Percentiles rank a stretch among this genome's conserved stretches.
These are phyloP conservation scores for Syncerus caffer DNA, from an alignment of 2,797 vertebrate genomes.

Conservation along the genomic window DNA sequence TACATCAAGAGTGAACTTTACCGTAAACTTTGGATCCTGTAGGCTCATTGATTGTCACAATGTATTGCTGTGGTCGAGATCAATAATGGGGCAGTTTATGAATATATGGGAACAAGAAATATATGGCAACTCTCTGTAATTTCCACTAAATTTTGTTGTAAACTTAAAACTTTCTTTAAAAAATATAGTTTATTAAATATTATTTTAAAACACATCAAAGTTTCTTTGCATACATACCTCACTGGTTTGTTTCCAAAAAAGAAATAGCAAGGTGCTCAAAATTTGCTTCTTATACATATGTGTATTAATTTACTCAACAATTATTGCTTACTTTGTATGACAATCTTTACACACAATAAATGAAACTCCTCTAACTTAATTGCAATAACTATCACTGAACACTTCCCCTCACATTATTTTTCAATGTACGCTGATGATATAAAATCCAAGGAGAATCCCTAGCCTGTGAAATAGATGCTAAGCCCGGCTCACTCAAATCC, in stretches of 20 bases:
- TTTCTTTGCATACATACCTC: not conserved
- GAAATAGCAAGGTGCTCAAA: not conserved
- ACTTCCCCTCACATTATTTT: not conserved
- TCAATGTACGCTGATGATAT: not conserved
- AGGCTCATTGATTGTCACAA: not conserved
- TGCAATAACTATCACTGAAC: not conserved
- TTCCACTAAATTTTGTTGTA: not conserved
- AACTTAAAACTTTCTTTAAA: not conserved
- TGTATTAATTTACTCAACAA: not conserved
- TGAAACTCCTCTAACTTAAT: not conserved
- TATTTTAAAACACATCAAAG: not conserved
- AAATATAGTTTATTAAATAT: not conserved
- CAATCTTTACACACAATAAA: not conserved
- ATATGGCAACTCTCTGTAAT: not conserved
- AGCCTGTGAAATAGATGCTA: not conserved
- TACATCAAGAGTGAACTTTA: not conserved
- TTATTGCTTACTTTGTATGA: not conserved
- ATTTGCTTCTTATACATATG: not conserved
- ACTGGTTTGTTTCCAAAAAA: not conserved
- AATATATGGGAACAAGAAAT: too few species aligned
- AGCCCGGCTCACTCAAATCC: not conserved
- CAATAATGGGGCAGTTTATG: not conserved
- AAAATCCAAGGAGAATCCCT: not conserved
- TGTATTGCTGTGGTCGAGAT: not conserved
- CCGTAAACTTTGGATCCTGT: not conserved